Base-by-base conservation (phyloP, 2,888 invertebrate species). In the Malacosoma neustria region DNA sequence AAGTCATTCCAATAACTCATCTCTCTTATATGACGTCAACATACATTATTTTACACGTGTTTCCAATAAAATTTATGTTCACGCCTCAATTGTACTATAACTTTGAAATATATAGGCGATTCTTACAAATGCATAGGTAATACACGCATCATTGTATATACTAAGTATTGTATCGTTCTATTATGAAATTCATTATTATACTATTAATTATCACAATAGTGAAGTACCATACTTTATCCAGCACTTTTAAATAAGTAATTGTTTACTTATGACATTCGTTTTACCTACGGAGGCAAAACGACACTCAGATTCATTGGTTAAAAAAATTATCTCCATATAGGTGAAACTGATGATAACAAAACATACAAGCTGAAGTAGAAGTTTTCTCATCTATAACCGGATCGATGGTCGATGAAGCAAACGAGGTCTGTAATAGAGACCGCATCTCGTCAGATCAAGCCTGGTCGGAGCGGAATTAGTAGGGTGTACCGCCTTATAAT, bases 31-130 rank as follows among this genome's bases (percentile, higher is more conserved):
- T 39, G 33, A 58, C 66, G 61, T 72, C 62, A 68, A 45, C 43
- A 51, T 46, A 55, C 51, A 61, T 72, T 59, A 67, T 50, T 41
- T 59, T 79, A 73, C 80, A 81, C 82, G 82, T 81, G 82, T 79
- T 68, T 54, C 55, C 54, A 68, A 84, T 84, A 80, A 84, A 80
- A 66, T 58, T 79, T 76, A 79, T 80, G 76, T 64, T 65, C 69
- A 70, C 69, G 72, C 72, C 57, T 69, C 58, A 57, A 64, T 68
- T 61, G 66, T 64, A 64, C 67, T 55, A 73, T 80, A 80, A 77
- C 69, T 75, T 64, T 71, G 56, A 69, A 71, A 70, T 72, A 73
- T 75, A 79, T 74, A 79, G 72, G 72, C 72, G 51, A 73, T 75
- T 71, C 62, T 55, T 51, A 54, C 51, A 55, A 58, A 64, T 73